Base-by-base conservation (phyloP, 2,797 vertebrate genomes). In the Microtus agrestis region DNA sequence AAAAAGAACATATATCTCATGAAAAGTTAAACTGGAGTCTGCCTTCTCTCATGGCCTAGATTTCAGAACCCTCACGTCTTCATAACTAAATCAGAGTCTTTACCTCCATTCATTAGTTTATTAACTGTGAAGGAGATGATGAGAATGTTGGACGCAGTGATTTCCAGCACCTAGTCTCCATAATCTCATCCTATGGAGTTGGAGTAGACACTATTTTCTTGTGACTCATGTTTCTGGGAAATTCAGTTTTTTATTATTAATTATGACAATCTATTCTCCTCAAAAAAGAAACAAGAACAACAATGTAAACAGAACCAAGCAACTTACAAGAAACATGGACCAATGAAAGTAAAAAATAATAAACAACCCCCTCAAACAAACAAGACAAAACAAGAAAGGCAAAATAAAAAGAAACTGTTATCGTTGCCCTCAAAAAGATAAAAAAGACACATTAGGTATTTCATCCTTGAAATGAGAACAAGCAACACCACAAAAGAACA, bases 371-470 rank as follows among this genome's bases (percentile, higher is more conserved):
- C 27, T 69, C 25, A 61, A 73, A 59, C 48, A 87, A 67, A 65
- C 23, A 86, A 43, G n/a, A 59, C 27, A 59, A 43, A 43, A 74
- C 27, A 76, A 74, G 37, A 40, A 59, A 74, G 37, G 31, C 13
- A n/a, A 12, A 23, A 25, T 21, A 43, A 76, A 27, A 34, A 48
- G 10, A 67, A 90, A 78, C 29, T 37, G n/a, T 21, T 23, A 76
- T 74, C 13, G 43, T 34, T 61, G 7, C n/a, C n/a, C 10, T 93
- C 63, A 93, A 76, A 97, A 6, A 96, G 17, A 48, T n/a, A 43
- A 80, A 56, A 48, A 93, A 29, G 73, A 48, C 5, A 51, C 48
- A 89, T 11, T 65, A 67, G 46, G 54, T 69, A 65, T 31, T 79
- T 65, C 43, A 76, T 46, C 19, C 27, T 61, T 71, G 48, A 65